Evolutionary conservation across 2,113 vertebrate genomes (phyloP), one percentile per base, ranked within the genome.

Genomic region (Puffinus mauretanicus): DNA sequence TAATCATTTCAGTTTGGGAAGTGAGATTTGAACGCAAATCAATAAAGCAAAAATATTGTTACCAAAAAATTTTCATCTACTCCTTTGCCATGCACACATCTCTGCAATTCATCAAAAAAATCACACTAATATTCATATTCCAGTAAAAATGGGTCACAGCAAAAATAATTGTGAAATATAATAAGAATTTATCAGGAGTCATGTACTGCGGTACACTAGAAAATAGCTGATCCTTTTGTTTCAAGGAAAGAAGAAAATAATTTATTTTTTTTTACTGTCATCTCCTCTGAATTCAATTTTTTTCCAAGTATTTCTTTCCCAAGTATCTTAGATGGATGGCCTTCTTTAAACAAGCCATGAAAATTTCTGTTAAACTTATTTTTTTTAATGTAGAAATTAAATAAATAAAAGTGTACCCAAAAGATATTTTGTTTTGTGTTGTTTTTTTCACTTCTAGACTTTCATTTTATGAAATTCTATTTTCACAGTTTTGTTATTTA

Each of bases 401-500:
- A 84, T 26, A 85, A 86, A 57, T 8, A 93, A 73, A 83, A 90
- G 6, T 69, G 40, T 67, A 66, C 47, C 10, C 6, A 75, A 73
- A 94, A 60, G 19, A 3, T 47, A 10, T 2, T 47, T 29, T 13
- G 0, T 2, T 42, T 79, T 60, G 19, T 18, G 21, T 3, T 36
- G 13, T 0, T 25, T 40, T 87, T 51, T 83, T 85, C 36, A 42
- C 16, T 60, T 93, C 69, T 83, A 75, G 54, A 84, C 36, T 81
- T 96, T 71, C 57, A 46, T 49, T 82, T 80, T 82, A 49, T 49
- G 25, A 80, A 94, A 42, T 66, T 72, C 6, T 91, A 25, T 86
- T 96, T 93, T 77, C 55, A 76, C 16, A 57, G 22, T 71, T 96
- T 75, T 93, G 3, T 70, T 94, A 58, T 91, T 96, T 97, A 92